Evolutionary conservation across 2,797 vertebrate genomes (phyloP).

Genomic region (Mormyrus hasselquistii): DNA sequence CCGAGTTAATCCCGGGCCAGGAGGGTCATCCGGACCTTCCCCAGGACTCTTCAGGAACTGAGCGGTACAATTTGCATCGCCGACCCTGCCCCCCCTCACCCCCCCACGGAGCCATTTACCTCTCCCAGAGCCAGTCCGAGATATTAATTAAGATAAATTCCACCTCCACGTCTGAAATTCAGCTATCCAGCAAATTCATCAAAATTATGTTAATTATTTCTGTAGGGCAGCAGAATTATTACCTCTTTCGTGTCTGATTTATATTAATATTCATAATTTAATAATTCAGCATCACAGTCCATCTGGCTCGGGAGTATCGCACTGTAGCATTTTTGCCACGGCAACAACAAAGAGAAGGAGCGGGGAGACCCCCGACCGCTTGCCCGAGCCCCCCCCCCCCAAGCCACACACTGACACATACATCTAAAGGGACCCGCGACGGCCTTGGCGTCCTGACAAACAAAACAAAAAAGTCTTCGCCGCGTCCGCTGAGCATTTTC

Average conservation of each 20-base stretch:
- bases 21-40: neutral
- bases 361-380: slow-evolving; percentile 37
- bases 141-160: slow-evolving; percentile 99
- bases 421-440: slow-evolving; percentile 43
- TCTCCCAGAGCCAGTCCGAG: slow-evolving; percentile 89
- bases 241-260: slow-evolving; percentile 97
- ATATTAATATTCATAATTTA: slow-evolving; percentile 98
- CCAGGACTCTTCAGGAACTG: neutral
- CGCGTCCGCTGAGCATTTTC: neutral
- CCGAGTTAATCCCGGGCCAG: neutral
- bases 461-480: neutral
- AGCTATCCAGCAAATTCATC: slow-evolving; percentile 99
- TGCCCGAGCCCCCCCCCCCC: slow-evolving; percentile 33
- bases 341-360: slow-evolving; percentile 47
- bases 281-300: slow-evolving; percentile 86
- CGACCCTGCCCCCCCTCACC: neutral
- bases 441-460: slow-evolving; percentile 32
- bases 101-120: slow-evolving; percentile 86
- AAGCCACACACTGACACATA: slow-evolving; percentile 47
- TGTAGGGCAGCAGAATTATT: slow-evolving; percentile 99
- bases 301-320: slow-evolving; percentile 68
- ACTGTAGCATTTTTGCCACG: slow-evolving; percentile 55
- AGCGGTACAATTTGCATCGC: neutral
- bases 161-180: slow-evolving; percentile 94
- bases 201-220: slow-evolving; percentile 99